Percentiles rank a stretch among this genome's conserved stretches.
Conservation (phyloP, 2,113 vertebrate genomes). For the Hylia prasina region DNA sequence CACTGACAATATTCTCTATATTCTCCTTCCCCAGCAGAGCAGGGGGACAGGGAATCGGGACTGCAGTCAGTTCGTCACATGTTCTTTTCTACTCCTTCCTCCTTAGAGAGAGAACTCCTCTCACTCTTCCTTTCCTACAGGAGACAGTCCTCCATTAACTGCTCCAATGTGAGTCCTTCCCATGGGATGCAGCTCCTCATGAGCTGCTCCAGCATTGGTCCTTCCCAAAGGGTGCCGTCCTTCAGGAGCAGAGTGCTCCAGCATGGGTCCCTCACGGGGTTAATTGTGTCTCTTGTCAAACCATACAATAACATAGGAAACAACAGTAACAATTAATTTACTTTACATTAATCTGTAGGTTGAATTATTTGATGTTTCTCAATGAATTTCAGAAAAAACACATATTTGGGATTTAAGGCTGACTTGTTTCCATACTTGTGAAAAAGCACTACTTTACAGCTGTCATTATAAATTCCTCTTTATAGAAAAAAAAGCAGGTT, state of each 20-base stretch:
- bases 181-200: neutral
- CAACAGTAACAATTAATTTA: neutral
- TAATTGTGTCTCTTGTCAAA: neutral
- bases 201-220: fast-evolving
- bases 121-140: neutral
- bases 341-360: neutral
- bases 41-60: neutral
- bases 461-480: neutral
- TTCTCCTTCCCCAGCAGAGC: neutral
- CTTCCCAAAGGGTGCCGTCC: neutral
- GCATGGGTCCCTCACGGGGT: no score
- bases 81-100: neutral
- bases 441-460: neutral
- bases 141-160: neutral
- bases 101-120: neutral
- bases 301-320: neutral
- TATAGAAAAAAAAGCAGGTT: neutral
- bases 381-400: neutral
- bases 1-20: neutral
- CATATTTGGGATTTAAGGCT: neutral
- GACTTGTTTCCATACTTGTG: neutral
- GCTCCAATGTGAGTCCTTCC: neutral
- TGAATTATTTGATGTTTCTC: neutral
- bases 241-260: neutral
- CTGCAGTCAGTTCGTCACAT: neutral